A percentile compares a stretch with the other conserved stretches of the same genome.
Evolutionary conservation across 2,888 invertebrate genomes (phyloP).

Genomic region (Fissipunctia ypsillon): DNA sequence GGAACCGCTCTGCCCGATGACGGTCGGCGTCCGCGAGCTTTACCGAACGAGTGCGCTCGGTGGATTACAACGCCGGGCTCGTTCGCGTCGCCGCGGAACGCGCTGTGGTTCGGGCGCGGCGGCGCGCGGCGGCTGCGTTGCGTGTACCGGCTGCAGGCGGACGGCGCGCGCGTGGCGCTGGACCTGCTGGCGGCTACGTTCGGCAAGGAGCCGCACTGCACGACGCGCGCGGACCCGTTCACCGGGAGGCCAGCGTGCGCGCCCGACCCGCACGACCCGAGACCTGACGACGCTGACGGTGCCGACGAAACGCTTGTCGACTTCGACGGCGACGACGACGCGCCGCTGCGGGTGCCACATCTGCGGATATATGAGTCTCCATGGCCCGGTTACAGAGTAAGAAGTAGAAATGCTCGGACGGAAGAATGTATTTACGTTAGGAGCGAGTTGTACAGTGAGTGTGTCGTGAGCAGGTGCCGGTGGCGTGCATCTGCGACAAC

Average conservation of each 20-base stretch:
- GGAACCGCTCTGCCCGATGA: conserved; percentile 91
- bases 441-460: neutral
- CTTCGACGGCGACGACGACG: conserved; percentile 77
- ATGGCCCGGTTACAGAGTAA: conserved; percentile 92
- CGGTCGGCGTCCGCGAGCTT: conserved; percentile 78
- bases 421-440: neutral
- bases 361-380: conserved; percentile 92
- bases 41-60: conserved; percentile 82
- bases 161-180: conserved; percentile 92
- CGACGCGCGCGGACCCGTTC: conserved; percentile 93
- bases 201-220: conserved; percentile 91
- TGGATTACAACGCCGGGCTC: conserved; percentile 86
- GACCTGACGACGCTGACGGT: conserved; percentile 62
- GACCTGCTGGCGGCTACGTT: conserved; percentile 93
- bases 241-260: conserved; percentile 91
- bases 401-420: conserved; percentile 44
- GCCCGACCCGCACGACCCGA: conserved; percentile 72
- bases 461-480: conserved; percentile 86
- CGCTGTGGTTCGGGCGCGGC: conserved; percentile 95
- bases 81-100: conserved; percentile 94
- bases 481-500: conserved; percentile 96
- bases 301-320: conserved; percentile 57
- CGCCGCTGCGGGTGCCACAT: conserved; percentile 87
- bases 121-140: conserved; percentile 94
- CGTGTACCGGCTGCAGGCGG: conserved; percentile 93